Percentiles rank a stretch among this genome's conserved stretches.
These are phyloP conservation scores for Rhodophaea formosa DNA, from an alignment of 2,888 invertebrate genomes.

Conservation along the genomic window DNA sequence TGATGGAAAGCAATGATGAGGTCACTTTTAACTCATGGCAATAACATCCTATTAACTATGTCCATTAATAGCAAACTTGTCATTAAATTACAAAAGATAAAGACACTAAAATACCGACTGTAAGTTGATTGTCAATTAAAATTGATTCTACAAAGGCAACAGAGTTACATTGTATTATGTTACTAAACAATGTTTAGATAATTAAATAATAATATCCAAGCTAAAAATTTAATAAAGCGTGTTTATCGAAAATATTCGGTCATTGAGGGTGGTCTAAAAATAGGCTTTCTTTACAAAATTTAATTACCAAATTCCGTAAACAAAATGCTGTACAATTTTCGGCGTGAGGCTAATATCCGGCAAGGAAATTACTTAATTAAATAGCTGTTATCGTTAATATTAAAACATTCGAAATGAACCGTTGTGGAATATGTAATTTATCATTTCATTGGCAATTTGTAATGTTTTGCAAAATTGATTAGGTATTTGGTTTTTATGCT, in stretches of 20 bases:
- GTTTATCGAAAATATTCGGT: neutral
- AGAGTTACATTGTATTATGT: too few relatives aligned
- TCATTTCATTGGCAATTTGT: constrained; percentile 5
- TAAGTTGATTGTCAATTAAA: too few relatives aligned
- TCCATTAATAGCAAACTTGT: too few relatives aligned
- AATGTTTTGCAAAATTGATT: neutral
- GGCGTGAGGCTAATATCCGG: constrained; percentile 32
- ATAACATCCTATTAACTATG: too few relatives aligned
- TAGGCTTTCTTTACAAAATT: neutral
- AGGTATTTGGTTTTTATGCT: neutral
- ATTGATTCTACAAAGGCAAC: too few relatives aligned
- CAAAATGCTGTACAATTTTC: constrained; percentile 28
- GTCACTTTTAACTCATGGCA: too few relatives aligned
- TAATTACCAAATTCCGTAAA: neutral
- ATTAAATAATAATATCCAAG: neutral
- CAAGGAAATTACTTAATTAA: constrained; percentile 28
- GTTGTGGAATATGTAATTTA: neutral
- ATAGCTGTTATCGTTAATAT: constrained; percentile 23
- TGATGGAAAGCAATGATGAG: too few relatives aligned
- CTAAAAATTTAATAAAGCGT: neutral
- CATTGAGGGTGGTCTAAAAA: neutral
- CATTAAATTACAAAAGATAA: too few relatives aligned
- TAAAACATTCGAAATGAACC: constrained; percentile 18
- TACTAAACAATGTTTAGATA: too few relatives aligned
- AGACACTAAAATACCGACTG: too few relatives aligned